A percentile compares a stretch with the other conserved stretches of the same genome.
Evolutionary conservation across 2,113 vertebrate genomes (phyloP).

Genomic region (Rhipidura dahli): DNA sequence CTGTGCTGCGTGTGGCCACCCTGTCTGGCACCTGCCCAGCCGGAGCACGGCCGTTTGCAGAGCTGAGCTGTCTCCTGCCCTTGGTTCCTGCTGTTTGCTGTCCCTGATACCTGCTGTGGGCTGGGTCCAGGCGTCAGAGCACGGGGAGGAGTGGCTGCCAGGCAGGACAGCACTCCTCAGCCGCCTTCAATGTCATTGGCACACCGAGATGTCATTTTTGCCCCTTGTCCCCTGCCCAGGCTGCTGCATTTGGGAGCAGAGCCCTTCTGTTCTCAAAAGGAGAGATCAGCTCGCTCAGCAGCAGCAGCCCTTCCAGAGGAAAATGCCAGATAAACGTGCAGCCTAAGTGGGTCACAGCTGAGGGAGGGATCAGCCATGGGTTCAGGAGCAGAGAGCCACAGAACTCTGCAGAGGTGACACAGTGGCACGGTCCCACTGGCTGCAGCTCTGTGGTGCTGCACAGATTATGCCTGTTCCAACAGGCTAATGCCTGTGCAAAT

Average conservation of each 20-base stretch:
- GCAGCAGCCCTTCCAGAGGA: neutral
- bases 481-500: neutral
- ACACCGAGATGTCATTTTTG: neutral
- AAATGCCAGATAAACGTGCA: neutral
- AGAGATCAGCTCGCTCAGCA: neutral
- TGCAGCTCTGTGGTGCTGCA: neutral
- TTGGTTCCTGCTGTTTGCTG: neutral
- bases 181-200: rapidly evolving
- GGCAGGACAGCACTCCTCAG: neutral
- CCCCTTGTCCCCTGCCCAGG: rapidly evolving
- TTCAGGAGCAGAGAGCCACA: neutral
- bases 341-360: neutral
- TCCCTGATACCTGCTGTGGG: neutral
- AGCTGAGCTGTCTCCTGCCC: neutral
- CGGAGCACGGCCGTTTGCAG: neutral
- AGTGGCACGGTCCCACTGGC: neutral
- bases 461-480: neutral
- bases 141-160: neutral
- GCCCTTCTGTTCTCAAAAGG: neutral
- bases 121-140: neutral
- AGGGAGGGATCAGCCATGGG: neutral
- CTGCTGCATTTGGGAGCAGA: neutral
- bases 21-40: neutral
- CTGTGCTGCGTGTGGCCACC: neutral
- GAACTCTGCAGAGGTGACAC: neutral